Evolutionary conservation across 2,797 vertebrate genomes (phyloP).

Genomic region (Poecile montanus): DNA sequence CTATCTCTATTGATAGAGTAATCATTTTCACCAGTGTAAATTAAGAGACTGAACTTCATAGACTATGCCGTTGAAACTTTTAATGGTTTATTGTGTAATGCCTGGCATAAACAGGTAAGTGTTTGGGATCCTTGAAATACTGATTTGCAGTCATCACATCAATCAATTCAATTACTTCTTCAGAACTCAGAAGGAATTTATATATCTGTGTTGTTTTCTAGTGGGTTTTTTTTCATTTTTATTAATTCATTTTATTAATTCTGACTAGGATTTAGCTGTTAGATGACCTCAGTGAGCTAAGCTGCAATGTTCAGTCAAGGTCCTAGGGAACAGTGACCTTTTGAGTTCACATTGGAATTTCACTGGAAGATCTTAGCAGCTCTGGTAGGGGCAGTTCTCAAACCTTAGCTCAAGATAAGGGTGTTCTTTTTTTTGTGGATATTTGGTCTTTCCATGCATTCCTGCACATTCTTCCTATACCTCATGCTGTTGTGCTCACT

Average conservation of each 20-base stretch:
- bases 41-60: not conserved
- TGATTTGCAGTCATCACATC: not conserved
- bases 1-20: not conserved
- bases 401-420: not conserved
- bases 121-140: not conserved
- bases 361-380: not conserved
- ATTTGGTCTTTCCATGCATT: not conserved
- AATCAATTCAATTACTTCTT: not conserved
- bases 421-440: not conserved
- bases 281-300: not conserved
- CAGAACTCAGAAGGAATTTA: not conserved
- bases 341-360: not conserved
- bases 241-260: not conserved
- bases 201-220: not conserved
- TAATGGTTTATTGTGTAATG: not conserved
- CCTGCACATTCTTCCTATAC: not conserved
- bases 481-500: not conserved
- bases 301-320: not conserved
- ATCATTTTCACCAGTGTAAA: not conserved
- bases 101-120: not conserved
- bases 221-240: fast-evolving
- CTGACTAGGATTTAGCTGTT: not conserved
- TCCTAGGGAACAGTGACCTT: not conserved
- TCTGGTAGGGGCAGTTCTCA: not conserved
- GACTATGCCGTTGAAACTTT: not conserved